Percentiles rank a stretch among this genome's conserved stretches.
Conservation (phyloP, 1,140 invertebrate genomes). For the Eubasilissa regina region DNA sequence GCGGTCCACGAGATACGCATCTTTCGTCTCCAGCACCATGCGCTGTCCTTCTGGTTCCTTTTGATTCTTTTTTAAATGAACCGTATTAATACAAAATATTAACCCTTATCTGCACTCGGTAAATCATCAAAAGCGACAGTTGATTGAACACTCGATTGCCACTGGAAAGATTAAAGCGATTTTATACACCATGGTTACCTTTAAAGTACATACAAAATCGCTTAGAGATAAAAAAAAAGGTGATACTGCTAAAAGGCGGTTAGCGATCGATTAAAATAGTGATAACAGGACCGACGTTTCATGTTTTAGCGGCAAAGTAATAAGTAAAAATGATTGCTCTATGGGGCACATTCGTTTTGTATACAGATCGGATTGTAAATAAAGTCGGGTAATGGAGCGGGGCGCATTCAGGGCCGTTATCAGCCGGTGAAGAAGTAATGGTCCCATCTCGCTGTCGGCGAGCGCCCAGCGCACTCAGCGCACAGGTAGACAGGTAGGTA, state of each 20-base stretch:
- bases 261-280: background rate
- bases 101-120: no score
- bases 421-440: constrained; percentile 12
- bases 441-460: background rate
- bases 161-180: no score
- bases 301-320: background rate
- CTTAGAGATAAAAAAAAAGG: no score
- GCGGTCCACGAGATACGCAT: no score
- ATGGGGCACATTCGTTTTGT: background rate
- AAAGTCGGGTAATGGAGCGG: background rate
- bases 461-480: background rate
- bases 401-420: constrained; percentile 9
- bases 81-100: no score
- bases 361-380: background rate
- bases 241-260: constrained; percentile 10
- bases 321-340: background rate
- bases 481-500: background rate
- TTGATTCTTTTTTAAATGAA: no score
- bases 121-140: no score
- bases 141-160: no score
- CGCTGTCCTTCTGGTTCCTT: no score
- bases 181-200: no score
- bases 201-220: no score
- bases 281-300: background rate
- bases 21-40: no score